phyloP scores from a whole-genome alignment of 64 coral and sea anemone species.

The Stichodactyla helianthus region DNA sequence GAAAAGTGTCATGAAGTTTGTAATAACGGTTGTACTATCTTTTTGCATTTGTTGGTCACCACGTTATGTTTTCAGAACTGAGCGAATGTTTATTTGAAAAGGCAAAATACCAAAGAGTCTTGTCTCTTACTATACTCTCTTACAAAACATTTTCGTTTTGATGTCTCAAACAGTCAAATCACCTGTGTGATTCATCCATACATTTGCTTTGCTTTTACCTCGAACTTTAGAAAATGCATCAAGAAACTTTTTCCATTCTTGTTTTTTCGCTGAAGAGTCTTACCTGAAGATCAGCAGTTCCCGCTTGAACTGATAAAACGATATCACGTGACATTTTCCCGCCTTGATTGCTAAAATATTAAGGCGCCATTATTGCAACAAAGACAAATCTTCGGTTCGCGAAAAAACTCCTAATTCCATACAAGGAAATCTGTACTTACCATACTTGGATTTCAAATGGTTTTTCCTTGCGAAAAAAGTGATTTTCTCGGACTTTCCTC shows the following conservation, averaged over 20 bases:
- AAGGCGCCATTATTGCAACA: too few species aligned
- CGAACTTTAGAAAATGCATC: neutral
- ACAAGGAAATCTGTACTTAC: too few species aligned
- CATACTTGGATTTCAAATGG: too few species aligned
- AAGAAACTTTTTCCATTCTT: neutral
- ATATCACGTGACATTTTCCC: neutral
- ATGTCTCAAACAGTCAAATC: neutral
- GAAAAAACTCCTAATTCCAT: too few species aligned
- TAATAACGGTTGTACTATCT: neutral
- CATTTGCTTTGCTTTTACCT: neutral
- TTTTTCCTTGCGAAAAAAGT: too few species aligned
- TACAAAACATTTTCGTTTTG: neutral
- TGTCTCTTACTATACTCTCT: neutral
- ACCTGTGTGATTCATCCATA: neutral
- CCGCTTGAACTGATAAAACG: neutral
- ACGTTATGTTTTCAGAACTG: neutral
- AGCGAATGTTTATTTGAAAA: neutral
- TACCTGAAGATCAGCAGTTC: neutral
- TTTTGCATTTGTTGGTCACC: neutral
- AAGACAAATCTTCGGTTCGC: too few species aligned
- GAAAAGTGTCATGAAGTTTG: neutral
- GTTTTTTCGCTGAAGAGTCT: neutral
- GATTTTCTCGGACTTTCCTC: too few species aligned
- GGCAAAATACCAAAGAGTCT: neutral
- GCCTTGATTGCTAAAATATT: neutral